Evolutionary conservation across 2,888 invertebrate genomes (phyloP), one percentile per base, ranked within the genome.

Genomic region (Sycophila texana): DNA sequence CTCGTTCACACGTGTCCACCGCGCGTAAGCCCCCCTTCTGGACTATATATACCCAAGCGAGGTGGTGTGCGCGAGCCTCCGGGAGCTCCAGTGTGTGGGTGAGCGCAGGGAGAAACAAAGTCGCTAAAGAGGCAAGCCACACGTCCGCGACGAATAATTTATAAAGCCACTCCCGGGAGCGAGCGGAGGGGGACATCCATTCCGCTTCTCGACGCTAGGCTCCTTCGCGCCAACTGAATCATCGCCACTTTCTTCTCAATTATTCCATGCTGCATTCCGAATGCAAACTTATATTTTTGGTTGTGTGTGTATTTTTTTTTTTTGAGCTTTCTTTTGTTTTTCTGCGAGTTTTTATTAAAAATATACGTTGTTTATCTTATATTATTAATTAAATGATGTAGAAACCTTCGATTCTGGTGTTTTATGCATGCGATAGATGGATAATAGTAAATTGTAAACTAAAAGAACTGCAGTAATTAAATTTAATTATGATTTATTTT

Each of bases 211-310:
- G 39, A 39, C 39, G 5, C 55, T 49, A 47, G 66, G 47, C 58
- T 58, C 47, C 49, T 30, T 57, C 53, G 5, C 16, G 30, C 18
- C 14, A 20, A 53, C 20, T 58, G 63, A 49, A 70, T 77, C 65
- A 63, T 70, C 63, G 71, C 14, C 65, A 26, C 58, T 30, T 55
- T 66, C 58, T 26, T n/a, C 58, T 67, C 74, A 65, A 74, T 74
- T 74, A 73, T 73, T 63, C 55, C 4, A 13, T 7, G 5, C 22
- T 20, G n/a, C 49, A 20, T 49, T 60, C 60, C 39, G 39, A 39
- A 4, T 2, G 39, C 39, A 5, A 1, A 26, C 26, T 49, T 71
- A n/a, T n/a, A n/a, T n/a, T n/a, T n/a, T n/a, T n/a, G n/a, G n/a
- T n/a, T n/a, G n/a, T n/a, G 5, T 4, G 13, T 10, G 2, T 71